These are phyloP conservation scores for Syndactyla subalaris DNA, from an alignment of 2,797 vertebrate genomes.

Conservation along the genomic window DNA sequence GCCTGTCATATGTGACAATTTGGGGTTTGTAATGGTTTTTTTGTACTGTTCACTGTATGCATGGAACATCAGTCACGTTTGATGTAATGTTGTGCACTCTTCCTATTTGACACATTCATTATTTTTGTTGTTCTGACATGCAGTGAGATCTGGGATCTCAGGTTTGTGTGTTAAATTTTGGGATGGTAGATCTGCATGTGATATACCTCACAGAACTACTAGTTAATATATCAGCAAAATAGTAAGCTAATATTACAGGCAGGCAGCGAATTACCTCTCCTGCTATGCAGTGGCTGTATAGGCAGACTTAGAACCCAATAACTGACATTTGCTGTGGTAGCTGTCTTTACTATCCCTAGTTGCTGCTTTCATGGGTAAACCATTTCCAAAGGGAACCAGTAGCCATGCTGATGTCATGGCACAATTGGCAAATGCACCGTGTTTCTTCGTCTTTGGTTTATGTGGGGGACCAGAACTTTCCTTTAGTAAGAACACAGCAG, in stretches of 20 bases:
- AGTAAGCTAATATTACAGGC: slow-evolving; percentile 57
- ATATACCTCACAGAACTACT: slow-evolving; percentile 69
- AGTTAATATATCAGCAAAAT: neutral
- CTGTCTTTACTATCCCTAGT: neutral
- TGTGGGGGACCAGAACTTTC: neutral
- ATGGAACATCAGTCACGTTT: neutral
- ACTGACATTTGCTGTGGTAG: neutral
- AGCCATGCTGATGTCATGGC: fast-evolving
- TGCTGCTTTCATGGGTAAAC: slow-evolving; percentile 1
- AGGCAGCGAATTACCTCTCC: neutral
- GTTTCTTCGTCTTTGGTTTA: neutral
- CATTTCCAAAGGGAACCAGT: slow-evolving; percentile 23
- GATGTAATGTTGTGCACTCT: neutral
- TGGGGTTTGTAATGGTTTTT: neutral
- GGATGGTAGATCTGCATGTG: slow-evolving; percentile 13
- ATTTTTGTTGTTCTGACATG: neutral
- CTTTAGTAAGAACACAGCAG: neutral
- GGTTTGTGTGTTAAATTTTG: neutral
- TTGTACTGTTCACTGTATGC: slow-evolving; percentile 26
- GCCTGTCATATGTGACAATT: slow-evolving; percentile 30
- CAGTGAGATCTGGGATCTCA: neutral
- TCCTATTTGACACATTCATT: neutral
- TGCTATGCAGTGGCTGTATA: neutral
- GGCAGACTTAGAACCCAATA: neutral
- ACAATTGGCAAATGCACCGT: fast-evolving